Evolutionary conservation across 2,888 invertebrate species (phyloP), one percentile per base, ranked within the genome.

Genomic region (Drosophila colorata): DNA sequence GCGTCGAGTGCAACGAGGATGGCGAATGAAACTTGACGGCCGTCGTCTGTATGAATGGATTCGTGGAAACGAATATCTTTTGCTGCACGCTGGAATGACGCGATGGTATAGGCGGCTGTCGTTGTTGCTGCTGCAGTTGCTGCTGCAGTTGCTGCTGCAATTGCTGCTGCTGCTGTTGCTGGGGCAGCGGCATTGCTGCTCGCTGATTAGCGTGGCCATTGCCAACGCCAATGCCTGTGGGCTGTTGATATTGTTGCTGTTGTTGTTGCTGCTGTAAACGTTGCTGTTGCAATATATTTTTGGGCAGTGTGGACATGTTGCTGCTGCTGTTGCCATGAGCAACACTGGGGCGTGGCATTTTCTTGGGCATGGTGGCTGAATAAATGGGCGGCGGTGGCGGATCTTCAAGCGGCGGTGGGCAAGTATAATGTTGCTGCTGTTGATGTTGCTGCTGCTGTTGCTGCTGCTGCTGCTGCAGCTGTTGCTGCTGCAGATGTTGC

Each of bases 41-140:
- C 13, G 92, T 92, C 28, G 92, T 91, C 68, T 92, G 92, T 77
- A 92, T 91, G 68, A 92, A 92, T 57, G 92, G 92, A 90, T 92
- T 92, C 67, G 92, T 92, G n/a, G 92, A 91, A 52, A 92, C 92
- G 80, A 92, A 90, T 73, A 92, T 92, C 83, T 92, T 92, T 79
- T 92, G 92, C 70, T 92, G 92, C 52, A 90, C 91, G 78, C 91
- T 92, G 53, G 92, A 91, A 77, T 92, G 92, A 11, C 91, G 91
- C 53, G 91, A 87, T 31, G 91, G 91, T 66, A 91, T 86, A 7
- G 91, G 92, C 35, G 91, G 91, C 63, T 91, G 91, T 9, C 91
- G 89, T 16, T 87, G 77, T 38, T 81, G 80, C 8, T 77, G 82
- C 2, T 75, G 88, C 3, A n/a, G n/a, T n/a, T 78, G 83, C 7